Conservation (phyloP, 1,140 invertebrate species). For the Microplitis demolitor region DNA sequence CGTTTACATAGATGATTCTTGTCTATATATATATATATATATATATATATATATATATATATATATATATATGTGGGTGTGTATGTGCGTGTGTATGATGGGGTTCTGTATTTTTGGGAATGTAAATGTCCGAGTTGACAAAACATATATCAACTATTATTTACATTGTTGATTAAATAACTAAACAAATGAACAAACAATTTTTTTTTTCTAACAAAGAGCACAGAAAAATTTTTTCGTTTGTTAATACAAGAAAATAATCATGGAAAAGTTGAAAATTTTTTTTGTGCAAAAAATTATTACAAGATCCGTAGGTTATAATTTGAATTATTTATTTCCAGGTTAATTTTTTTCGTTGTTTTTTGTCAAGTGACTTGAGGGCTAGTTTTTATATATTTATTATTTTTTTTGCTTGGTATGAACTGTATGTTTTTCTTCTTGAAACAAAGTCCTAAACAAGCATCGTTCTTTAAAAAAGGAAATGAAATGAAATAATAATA, state of each 20-base stretch:
- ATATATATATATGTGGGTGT: no score
- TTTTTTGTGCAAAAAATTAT: no score
- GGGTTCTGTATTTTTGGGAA: background rate
- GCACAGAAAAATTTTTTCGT: background rate
- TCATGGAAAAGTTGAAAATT: no score
- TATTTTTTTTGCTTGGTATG: background rate
- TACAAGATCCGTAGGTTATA: background rate
- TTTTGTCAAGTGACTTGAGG: background rate
- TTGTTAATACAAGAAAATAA: no score
- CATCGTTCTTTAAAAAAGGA: background rate
- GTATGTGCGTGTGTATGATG: no score
- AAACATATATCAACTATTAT: background rate
- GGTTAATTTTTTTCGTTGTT: background rate
- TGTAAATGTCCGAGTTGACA: background rate
- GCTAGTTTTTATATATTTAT: background rate
- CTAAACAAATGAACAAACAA: no score
- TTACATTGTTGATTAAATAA: background rate
- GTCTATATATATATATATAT: no score
- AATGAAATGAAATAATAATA: no score
- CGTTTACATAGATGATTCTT: background rate
- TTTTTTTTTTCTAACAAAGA: background rate
- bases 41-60: no score
- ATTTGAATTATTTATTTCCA: background rate
- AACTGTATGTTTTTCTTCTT: background rate
- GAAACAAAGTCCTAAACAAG: constrained; percentile 5